A percentile compares a stretch with the other conserved stretches of the same genome.
Conservation (phyloP, 2,888 invertebrate species). For the Sarcophaga subvicina region DNA sequence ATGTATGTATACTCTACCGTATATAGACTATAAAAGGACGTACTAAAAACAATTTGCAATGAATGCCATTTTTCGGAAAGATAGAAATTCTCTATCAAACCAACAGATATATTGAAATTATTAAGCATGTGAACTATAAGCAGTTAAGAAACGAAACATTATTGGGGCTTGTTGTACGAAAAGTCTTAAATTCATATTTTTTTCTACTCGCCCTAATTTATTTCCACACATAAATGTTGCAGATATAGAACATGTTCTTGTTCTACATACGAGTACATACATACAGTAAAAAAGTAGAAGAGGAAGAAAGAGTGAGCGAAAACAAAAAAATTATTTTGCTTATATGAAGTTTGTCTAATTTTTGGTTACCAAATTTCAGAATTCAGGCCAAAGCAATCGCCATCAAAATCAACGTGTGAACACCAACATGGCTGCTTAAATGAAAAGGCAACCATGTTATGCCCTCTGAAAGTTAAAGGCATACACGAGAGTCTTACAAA, state of each 20-base stretch:
- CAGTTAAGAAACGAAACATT: conserved; percentile 26
- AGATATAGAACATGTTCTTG: not conserved
- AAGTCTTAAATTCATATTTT: not conserved
- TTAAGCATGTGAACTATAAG: conserved; percentile 33
- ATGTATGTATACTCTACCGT: not conserved
- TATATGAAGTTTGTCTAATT: conserved; percentile 31
- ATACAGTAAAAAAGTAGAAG: not conserved
- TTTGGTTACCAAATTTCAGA: conserved; percentile 30
- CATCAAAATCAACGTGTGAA: conserved; percentile 15
- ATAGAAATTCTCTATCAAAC: conserved; percentile 23
- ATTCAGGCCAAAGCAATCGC: conserved; percentile 25
- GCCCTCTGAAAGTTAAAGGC: no score
- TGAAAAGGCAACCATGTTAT: not conserved
- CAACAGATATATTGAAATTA: conserved; percentile 38
- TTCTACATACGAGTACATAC: no score
- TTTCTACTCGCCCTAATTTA: not conserved
- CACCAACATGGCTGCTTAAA: not conserved
- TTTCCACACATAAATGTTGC: conserved; percentile 27
- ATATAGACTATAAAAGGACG: not conserved
- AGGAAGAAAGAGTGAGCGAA: not conserved
- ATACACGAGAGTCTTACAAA: no score
- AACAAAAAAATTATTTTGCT: not conserved
- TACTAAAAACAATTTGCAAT: conserved; percentile 23
- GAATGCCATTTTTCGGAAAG: conserved; percentile 15
- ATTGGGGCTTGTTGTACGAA: not conserved